Conservation (phyloP, 2,113 vertebrate species). For the Bettongia penicillata region DNA sequence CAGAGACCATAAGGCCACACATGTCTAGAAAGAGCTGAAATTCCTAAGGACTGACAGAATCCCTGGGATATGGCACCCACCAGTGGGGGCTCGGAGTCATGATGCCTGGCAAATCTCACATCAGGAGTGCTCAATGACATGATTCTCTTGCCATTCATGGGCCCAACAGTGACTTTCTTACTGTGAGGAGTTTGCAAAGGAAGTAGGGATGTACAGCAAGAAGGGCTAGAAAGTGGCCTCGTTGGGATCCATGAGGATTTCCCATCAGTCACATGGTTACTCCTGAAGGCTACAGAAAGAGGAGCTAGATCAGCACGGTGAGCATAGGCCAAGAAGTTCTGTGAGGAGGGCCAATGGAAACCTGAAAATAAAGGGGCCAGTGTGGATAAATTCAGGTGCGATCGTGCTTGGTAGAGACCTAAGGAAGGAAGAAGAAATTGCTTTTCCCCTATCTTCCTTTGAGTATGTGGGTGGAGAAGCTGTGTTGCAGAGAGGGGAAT, state of each 20-base stretch:
- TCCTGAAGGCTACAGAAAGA: slow-evolving; percentile 31
- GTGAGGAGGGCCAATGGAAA: slow-evolving; percentile 48
- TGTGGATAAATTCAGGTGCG: slow-evolving; percentile 44
- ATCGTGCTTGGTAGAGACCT: slow-evolving; percentile 1
- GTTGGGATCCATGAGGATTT: neutral
- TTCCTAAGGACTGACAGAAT: no score
- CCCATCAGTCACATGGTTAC: neutral
- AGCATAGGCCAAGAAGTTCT: slow-evolving; percentile 27
- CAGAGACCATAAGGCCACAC: slow-evolving; percentile 27
- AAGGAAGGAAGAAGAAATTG: slow-evolving; percentile 20
- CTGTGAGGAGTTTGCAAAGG: slow-evolving; percentile 10
- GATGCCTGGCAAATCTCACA: slow-evolving; percentile 34
- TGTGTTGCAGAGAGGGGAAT: neutral
- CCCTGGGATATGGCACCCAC: slow-evolving; percentile 40
- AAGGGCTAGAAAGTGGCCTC: slow-evolving; percentile 41
- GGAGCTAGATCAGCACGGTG: slow-evolving; percentile 40
- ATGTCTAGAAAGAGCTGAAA: neutral
- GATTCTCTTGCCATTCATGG: neutral
- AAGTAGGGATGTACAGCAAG: slow-evolving; percentile 3
- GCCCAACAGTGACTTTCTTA: slow-evolving; percentile 21
- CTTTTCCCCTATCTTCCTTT: neutral
- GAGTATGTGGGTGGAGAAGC: neutral
- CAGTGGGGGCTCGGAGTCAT: neutral
- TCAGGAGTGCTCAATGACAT: slow-evolving; percentile 35
- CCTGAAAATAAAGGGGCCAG: slow-evolving; percentile 43